Evolutionary conservation across 1,140 invertebrate genomes (phyloP).

Genomic region (Rhopalosiphum padi): DNA sequence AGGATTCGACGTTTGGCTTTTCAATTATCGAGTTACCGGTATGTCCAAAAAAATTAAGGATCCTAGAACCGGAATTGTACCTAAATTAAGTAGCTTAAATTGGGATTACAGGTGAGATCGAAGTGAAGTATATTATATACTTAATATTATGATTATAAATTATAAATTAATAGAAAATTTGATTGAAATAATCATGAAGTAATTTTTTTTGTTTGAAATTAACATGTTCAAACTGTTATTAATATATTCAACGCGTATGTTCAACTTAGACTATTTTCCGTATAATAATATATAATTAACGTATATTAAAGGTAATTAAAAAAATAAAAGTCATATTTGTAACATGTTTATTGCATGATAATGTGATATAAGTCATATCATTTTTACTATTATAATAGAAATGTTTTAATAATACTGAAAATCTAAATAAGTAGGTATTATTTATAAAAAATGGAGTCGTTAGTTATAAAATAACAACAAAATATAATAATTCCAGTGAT

Average conservation of each 20-base stretch:
- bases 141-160: not conserved
- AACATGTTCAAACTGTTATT: not conserved
- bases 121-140: not conserved
- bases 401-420: too few relatives aligned
- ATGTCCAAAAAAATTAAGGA: constrained; percentile 39
- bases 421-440: too few relatives aligned
- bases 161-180: not conserved
- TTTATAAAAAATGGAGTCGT: too few relatives aligned
- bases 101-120: constrained; percentile 50
- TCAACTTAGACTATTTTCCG: not conserved
- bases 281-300: not conserved
- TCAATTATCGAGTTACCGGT: constrained; percentile 64
- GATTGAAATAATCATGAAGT: not conserved
- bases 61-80: not conserved
- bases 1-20: constrained; percentile 67
- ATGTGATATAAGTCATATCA: too few relatives aligned
- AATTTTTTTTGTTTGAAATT: too few relatives aligned
- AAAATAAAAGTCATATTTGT: too few relatives aligned
- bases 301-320: too few relatives aligned
- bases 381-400: too few relatives aligned
- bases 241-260: not conserved
- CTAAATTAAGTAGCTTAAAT: not conserved
- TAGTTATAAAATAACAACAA: too few relatives aligned
- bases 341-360: too few relatives aligned
- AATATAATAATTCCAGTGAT: too few relatives aligned